These are phyloP conservation scores for Adoxophyes honmai DNA, from an alignment of 1,140 invertebrate species.

Conservation along the genomic window DNA sequence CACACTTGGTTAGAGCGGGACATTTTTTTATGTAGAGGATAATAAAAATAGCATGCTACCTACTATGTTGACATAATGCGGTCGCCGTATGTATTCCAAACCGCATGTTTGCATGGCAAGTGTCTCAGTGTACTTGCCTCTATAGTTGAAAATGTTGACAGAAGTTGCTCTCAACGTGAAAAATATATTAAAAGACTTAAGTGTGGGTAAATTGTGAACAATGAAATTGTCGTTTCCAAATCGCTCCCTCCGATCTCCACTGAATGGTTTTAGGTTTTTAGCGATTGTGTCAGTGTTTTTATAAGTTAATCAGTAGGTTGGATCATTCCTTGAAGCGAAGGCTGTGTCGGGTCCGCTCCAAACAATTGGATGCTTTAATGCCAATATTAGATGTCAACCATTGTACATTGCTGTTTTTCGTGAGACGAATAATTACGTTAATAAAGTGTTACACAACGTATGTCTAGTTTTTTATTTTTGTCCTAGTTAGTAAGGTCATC, in stretches of 20 bases:
- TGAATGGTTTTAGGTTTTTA: background rate
- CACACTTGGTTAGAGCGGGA: no score
- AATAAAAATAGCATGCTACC: no score
- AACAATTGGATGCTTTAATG: background rate
- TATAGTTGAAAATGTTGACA: no score
- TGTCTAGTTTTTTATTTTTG: background rate
- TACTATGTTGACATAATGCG: no score
- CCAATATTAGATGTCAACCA: background rate
- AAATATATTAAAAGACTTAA: no score
- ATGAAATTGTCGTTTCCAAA: background rate
- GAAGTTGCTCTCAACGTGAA: no score
- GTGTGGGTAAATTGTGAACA: no score
- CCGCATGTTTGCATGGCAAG: no score
- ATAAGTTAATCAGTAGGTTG: background rate
- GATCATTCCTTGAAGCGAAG: background rate
- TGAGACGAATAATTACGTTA: conserved; percentile 4
- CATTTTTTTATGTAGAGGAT: no score
- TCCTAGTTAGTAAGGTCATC: no score
- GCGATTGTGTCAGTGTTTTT: background rate
- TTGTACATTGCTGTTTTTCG: background rate
- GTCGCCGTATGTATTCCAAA: no score
- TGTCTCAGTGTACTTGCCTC: no score
- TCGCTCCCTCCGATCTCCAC: background rate
- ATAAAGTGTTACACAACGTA: conserved; percentile 2
- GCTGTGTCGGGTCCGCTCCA: background rate